Base-by-base conservation (phyloP, 2,888 invertebrate species). In the Agriopis leucophaearia region DNA sequence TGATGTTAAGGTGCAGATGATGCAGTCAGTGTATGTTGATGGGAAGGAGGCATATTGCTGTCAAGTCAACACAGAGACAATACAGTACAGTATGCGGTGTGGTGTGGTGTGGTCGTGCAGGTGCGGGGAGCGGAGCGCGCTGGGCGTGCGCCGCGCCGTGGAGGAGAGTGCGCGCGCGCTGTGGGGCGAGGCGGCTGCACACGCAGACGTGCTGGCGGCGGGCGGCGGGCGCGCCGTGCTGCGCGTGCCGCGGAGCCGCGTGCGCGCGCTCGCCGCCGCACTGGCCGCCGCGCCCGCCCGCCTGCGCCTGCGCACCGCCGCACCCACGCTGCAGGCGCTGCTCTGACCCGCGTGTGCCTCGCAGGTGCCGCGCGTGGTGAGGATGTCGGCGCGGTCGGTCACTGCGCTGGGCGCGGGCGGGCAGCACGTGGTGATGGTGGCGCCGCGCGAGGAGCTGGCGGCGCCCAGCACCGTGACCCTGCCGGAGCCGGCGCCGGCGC, bases 351-450 rank as follows among this genome's bases (percentile, higher is more conserved):
- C 18, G 13, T n/a, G 44, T 44, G 13, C 6, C 44, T 15, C n/a
- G 45, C 15, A 15, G 13, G 51, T 18, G 18, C 35, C 52, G 40
- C 42, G 40, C 18, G 44, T 13, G 15, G 47, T 15, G 15, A 56
- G 42, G 36, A 40, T 36, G 57, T 2, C 44, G 45, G 16, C 5
- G 18, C 61, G 63, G 56, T 44, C 40, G 15, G 56, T 45, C 8
- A 36, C 40, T 16, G 40, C n/a, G 52, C 42, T 42, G 60, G n/a
- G 48, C 51, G 55, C 12, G 13, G 35, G 68, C 88, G 95, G 86
- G 84, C 95, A 98, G 91, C 98, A 98, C 86, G 95, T 96, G 71
- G 96, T 99, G 50, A 96, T 98, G 73, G 97, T 98, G 86, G 97
- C 96, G 9, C 95, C 97, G 0, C 96, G 96, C 80, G 97, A 96